phyloP scores from a whole-genome alignment of 1,140 invertebrate genomes.

The Cotesia glomerata region DNA sequence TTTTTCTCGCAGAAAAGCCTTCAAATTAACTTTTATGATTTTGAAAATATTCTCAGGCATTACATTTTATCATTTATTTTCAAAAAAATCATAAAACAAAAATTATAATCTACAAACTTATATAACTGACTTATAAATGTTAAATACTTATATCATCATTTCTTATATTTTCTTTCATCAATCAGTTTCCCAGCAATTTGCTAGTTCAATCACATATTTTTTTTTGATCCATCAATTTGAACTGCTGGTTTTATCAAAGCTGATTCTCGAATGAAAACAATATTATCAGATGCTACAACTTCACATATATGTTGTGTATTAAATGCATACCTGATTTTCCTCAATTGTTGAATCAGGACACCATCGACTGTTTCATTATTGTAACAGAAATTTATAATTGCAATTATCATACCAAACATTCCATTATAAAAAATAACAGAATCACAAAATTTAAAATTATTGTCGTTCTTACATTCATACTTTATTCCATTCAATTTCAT shows the following conservation, averaged over 20 bases:
- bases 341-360: not conserved
- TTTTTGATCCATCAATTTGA: not conserved
- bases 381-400: not conserved
- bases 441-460: not conserved
- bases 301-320: not conserved
- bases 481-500: not conserved
- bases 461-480: not conserved
- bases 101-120: too few species aligned
- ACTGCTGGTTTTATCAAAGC: not conserved
- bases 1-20: too few species aligned
- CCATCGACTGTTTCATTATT: not conserved
- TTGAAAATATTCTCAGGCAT: too few species aligned
- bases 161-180: not conserved
- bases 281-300: not conserved
- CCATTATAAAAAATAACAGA: not conserved
- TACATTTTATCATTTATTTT: too few species aligned
- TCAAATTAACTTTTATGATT: too few species aligned
- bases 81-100: too few species aligned
- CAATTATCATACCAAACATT: not conserved
- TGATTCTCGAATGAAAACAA: not conserved
- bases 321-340: not conserved
- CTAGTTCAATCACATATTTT: not conserved
- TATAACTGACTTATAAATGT: too few species aligned
- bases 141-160: too few species aligned
- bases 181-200: slow-evolving; percentile 14